These are phyloP conservation scores for Balanococcus diminutus DNA, from an alignment of 2,888 invertebrate genomes.

Conservation along the genomic window DNA sequence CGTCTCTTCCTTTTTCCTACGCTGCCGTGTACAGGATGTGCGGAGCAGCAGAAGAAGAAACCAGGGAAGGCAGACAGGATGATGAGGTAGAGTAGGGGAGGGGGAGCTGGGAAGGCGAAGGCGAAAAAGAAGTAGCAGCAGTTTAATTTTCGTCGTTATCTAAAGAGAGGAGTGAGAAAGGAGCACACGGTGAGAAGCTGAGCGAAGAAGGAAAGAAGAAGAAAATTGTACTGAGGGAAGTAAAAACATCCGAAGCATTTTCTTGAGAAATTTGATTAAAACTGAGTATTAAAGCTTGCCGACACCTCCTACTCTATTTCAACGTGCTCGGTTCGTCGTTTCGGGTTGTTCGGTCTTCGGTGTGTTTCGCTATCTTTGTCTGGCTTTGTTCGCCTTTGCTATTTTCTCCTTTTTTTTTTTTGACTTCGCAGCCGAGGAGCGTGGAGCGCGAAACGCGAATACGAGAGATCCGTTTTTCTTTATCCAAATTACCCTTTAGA, in stretches of 20 bases:
- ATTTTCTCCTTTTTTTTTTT: background rate
- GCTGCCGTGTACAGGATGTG: background rate
- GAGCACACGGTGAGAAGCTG: background rate
- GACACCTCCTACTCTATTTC: conserved; percentile 49
- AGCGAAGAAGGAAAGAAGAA: background rate
- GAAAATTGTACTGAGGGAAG: conserved; percentile 51
- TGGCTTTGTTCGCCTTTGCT: background rate
- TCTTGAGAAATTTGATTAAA: conserved; percentile 54
- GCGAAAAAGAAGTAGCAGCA: conserved; percentile 21
- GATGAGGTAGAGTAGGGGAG: background rate
- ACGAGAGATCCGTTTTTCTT: conserved; percentile 34
- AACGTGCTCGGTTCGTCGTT: conserved; percentile 41
- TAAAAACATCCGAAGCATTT: conserved; percentile 53
- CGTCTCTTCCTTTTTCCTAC: conserved; percentile 6
- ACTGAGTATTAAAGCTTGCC: conserved; percentile 52
- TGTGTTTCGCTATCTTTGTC: conserved; percentile 8
- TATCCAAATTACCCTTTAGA: conserved; percentile 46
- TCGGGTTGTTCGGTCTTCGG: conserved; percentile 21
- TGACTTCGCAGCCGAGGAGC: background rate
- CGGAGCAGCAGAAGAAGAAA: background rate
- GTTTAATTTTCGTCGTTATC: conserved; percentile 53
- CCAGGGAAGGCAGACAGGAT: background rate
- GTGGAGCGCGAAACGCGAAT: conserved; percentile 7
- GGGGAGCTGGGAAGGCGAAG: background rate
- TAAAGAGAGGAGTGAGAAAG: background rate